A percentile compares a stretch with the other conserved stretches of the same genome.
These are phyloP conservation scores for Dicentrarchus labrax DNA, from an alignment of 2,113 vertebrate species.

Conservation along the genomic window DNA sequence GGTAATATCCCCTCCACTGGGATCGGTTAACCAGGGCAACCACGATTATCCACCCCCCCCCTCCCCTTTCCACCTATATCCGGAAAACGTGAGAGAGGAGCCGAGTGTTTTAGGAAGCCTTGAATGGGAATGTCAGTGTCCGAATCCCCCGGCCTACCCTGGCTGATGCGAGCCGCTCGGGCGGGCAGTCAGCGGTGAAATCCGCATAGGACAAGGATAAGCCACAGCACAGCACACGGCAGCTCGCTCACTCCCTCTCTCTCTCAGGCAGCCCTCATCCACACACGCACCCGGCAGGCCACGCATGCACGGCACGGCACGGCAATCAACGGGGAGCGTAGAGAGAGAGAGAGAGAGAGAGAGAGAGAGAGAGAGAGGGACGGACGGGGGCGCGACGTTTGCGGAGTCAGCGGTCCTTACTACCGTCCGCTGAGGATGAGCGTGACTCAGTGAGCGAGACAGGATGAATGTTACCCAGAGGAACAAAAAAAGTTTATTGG, in stretches of 20 bases:
- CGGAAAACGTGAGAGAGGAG: constrained; percentile 9
- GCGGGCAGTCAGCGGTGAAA: constrained; percentile 61
- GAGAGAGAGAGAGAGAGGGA: constrained; percentile 30
- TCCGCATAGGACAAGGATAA: constrained; percentile 76
- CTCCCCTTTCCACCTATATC: background rate
- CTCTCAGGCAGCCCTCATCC: constrained; percentile 36
- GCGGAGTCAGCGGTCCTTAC: constrained; percentile 56
- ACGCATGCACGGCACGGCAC: constrained; percentile 46
- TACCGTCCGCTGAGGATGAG: constrained; percentile 28
- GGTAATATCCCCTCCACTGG: constrained; percentile 28
- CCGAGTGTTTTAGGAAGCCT: background rate
- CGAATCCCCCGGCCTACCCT: constrained; percentile 14
- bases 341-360: constrained; percentile 52
- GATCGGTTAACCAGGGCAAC: constrained; percentile 17
- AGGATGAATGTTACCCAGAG: background rate
- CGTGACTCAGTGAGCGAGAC: constrained; percentile 26
- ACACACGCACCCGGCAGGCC: constrained; percentile 49
- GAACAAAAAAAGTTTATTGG: constrained; percentile 26
- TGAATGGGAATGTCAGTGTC: constrained; percentile 12
- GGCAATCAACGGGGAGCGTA: constrained; percentile 46
- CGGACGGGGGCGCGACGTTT: constrained; percentile 37
- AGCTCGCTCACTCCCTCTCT: constrained; percentile 60
- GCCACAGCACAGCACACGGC: constrained; percentile 43
- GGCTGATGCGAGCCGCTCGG: constrained; percentile 41
- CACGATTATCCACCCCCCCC: constrained; percentile 16